Conservation (phyloP, 2,888 invertebrate species). For the Keiferia lycopersicella region DNA sequence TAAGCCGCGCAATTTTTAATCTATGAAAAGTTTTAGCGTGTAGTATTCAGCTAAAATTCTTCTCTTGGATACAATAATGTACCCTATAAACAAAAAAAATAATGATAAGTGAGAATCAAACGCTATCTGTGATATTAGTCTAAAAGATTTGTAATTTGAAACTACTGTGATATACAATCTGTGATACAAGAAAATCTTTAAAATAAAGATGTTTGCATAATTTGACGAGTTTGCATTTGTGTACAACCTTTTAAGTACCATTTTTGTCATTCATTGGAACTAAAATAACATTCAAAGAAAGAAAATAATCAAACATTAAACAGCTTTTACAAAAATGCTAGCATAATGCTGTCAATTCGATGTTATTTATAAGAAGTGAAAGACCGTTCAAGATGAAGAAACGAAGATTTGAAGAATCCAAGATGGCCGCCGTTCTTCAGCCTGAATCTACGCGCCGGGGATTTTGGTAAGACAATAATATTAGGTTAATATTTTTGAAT, state of each 20-base stretch:
- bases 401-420: constrained; percentile 13
- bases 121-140: neutral
- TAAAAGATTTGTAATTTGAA: neutral
- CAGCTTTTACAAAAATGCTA: neutral
- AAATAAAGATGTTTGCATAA: neutral
- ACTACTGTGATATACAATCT: neutral
- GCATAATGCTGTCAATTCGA: constrained; percentile 3
- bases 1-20: too few species aligned
- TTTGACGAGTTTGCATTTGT: constrained; percentile 12
- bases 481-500: constrained; percentile 33
- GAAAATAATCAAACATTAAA: neutral
- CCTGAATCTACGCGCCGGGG: constrained; percentile 37
- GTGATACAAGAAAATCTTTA: neutral
- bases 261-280: neutral
- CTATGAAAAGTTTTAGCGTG: neutral
- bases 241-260: constrained; percentile 8
- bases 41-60: neutral
- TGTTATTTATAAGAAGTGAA: constrained; percentile 30
- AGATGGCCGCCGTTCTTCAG: constrained; percentile 14
- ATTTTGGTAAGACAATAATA: constrained; percentile 49
- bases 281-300: neutral
- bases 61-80: neutral
- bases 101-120: constrained; percentile 1
- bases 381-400: constrained; percentile 16
- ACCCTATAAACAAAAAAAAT: neutral